Conservation (phyloP, 2,888 invertebrate species). For the Phortica magna region DNA sequence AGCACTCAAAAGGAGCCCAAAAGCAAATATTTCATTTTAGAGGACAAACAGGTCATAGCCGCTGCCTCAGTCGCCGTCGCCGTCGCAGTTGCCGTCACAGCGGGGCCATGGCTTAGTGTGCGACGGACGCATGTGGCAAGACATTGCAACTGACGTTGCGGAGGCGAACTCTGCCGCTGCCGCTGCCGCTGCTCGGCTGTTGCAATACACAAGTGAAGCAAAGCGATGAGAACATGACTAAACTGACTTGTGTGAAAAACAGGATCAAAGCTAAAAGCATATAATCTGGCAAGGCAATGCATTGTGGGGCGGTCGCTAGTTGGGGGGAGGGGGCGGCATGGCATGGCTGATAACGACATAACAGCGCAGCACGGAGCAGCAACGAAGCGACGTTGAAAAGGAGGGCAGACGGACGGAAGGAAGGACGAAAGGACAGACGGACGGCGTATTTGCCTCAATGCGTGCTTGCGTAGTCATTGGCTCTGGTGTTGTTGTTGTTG, state of each 20-base stretch:
- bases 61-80: neutral
- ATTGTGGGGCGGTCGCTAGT: neutral
- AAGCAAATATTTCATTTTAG: slow-evolving; percentile 74
- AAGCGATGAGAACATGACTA: neutral
- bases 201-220: neutral
- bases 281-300: slow-evolving; percentile 33
- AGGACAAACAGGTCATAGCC: slow-evolving; percentile 75
- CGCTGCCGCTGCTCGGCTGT: neutral
- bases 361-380: neutral
- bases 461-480: neutral
- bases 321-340: neutral
- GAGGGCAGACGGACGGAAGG: no score
- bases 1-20: slow-evolving; percentile 52
- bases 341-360: neutral
- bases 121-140: neutral
- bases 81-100: neutral
- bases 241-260: slow-evolving; percentile 13
- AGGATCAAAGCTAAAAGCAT: slow-evolving; percentile 41
- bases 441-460: neutral
- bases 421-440: neutral
- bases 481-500: no score
- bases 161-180: neutral
- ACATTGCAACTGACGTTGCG: neutral
- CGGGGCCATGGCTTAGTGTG: neutral
- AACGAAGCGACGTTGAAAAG: no score